A percentile compares a stretch with the other conserved stretches of the same genome.
These are phyloP conservation scores for Mesopsocus fuscifrons DNA, from an alignment of 2,888 invertebrate species.

Conservation along the genomic window DNA sequence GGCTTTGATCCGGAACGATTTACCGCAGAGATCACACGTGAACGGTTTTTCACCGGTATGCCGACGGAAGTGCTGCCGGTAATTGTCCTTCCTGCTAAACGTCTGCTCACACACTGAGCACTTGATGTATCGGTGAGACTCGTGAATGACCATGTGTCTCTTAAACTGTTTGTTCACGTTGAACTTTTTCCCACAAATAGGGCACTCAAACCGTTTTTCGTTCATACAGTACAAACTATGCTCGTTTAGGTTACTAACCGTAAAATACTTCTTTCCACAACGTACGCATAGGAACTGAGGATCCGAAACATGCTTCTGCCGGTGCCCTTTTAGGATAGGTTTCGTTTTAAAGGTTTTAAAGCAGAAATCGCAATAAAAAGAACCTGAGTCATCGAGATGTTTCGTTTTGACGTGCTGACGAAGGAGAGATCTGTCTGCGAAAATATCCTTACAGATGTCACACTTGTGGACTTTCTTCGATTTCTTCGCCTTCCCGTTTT, in stretches of 20 bases:
- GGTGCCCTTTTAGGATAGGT: slow-evolving; percentile 4
- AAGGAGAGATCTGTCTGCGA: background rate
- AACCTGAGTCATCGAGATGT: background rate
- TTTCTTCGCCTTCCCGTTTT: background rate
- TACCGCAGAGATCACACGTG: background rate
- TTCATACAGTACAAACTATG: slow-evolving; percentile 5
- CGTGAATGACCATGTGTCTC: slow-evolving; percentile 5
- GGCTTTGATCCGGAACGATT: slow-evolving; percentile 8
- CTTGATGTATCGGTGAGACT: slow-evolving; percentile 3
- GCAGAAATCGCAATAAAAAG: slow-evolving; percentile 7
- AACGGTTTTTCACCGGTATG: slow-evolving; percentile 6
- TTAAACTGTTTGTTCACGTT: slow-evolving; percentile 7
- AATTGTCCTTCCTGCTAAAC: slow-evolving; percentile 5
- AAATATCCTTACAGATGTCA: slow-evolving; percentile 5
- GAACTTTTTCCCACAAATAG: slow-evolving; percentile 7
- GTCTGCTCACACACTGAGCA: slow-evolving; percentile 7
- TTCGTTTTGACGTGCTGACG: background rate
- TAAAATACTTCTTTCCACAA: slow-evolving; percentile 7
- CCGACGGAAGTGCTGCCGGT: slow-evolving; percentile 3
- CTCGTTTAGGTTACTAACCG: slow-evolving; percentile 5
- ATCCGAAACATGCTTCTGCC: slow-evolving; percentile 4
- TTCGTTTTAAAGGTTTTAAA: slow-evolving; percentile 7
- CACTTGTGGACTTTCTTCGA: background rate
- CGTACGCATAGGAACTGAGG: slow-evolving; percentile 6
- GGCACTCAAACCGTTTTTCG: slow-evolving; percentile 8